Base-by-base conservation (phyloP, 2,113 vertebrate genomes). In the Montifringilla adamsi region DNA sequence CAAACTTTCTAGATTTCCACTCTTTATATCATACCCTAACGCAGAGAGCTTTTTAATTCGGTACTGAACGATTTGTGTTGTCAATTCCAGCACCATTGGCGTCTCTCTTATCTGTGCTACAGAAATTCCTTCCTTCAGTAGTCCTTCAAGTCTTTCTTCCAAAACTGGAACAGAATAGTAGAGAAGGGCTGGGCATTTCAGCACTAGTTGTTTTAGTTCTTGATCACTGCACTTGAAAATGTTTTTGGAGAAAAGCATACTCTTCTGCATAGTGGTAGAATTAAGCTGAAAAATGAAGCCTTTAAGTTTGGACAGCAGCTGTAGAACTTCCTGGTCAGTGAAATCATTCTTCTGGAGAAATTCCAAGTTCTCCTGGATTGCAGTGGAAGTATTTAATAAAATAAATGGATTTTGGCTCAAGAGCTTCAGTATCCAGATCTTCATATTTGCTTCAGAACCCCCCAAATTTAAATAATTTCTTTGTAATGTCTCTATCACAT, bases 401-500 rank as follows among this genome's bases (percentile, higher is more conserved):
- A 99, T 98, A 96, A 98, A 99, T 6, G 99, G 98, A 93, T 99
- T 99, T 96, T 99, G 99, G 96, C 98, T 99, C 91, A 99, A 93
- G 73, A 99, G 95, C 93, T 99, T 99, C 75, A 99, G 98, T 64
- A 99, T 97, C 99, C 99, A 99, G 69, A 98, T 96, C 94, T 98
- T 99, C 98, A 98, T 98, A 88, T 99, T 99, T 76, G 97, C 96
- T 33, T 98, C 96, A 7, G 98, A 98, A 31, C 99, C 99, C 2
- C 99, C 99, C 33, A 99, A 97, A 60, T 97, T 97, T 89, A 96
- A 96, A 59, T 99, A 99, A 80, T 91, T 98, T 35, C 96, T 97
- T 77, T 98, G 98, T 50, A 99, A 97, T 23, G 97, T 97, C 83
- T 93, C 63, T 66, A 99, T 98, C 94, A 98, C 87, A 1, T 96